phyloP scores from a whole-genome alignment of 2,113 vertebrate genomes.

The Lagopus leucura region DNA sequence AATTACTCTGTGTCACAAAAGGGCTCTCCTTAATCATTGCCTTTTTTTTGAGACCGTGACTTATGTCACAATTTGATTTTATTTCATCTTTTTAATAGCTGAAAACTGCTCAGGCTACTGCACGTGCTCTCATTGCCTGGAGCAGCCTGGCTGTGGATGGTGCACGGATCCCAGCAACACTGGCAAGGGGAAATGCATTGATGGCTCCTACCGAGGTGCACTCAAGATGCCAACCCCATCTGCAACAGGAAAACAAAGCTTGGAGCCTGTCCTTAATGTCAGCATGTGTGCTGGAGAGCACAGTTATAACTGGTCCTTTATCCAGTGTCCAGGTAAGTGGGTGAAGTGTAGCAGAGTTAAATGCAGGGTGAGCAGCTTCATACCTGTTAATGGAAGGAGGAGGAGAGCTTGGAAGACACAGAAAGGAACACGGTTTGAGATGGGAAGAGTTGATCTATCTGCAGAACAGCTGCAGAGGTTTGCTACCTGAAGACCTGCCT shows the following conservation, averaged over 20 bases:
- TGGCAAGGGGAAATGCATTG: conserved; percentile 92
- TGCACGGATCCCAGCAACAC: conserved; percentile 96
- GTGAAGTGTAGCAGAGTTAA: fast-evolving
- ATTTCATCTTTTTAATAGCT: conserved; percentile 70
- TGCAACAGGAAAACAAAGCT: conserved; percentile 67
- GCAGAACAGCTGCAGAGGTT: not conserved
- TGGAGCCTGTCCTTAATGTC: conserved; percentile 87
- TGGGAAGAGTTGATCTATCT: not conserved
- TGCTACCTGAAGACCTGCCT: not conserved
- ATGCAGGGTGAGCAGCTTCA: not conserved
- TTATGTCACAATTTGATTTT: not conserved
- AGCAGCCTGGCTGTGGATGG: conserved; percentile 96
- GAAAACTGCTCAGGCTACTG: conserved; percentile 97
- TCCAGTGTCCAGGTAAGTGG: conserved; percentile 91
- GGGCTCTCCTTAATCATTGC: fast-evolving
- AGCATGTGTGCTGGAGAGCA: conserved; percentile 88
- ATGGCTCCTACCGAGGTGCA: conserved; percentile 90
- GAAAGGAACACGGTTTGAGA: not conserved
- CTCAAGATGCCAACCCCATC: conserved; percentile 82
- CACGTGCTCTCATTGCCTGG: conserved; percentile 92
- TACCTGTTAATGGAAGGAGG: not conserved
- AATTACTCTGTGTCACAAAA: not conserved
- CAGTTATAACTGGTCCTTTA: conserved; percentile 95
- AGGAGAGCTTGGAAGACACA: not conserved
- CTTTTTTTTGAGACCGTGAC: not conserved